A percentile compares a stretch with the other conserved stretches of the same genome.
Conservation (phyloP, 1,140 invertebrate genomes). For the Drosophila orena region DNA sequence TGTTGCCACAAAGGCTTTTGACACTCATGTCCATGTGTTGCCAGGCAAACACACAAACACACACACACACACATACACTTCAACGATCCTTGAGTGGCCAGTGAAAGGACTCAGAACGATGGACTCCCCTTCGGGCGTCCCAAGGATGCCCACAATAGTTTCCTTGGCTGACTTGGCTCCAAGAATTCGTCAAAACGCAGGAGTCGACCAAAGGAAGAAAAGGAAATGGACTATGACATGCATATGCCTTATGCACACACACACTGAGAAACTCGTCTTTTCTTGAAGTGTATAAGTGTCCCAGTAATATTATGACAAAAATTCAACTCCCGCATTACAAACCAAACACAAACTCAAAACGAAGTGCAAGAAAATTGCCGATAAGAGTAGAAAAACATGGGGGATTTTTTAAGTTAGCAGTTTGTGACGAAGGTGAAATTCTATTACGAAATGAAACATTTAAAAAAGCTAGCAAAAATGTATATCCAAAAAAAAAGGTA, state of each 20-base stretch:
- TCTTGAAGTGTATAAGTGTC: slow-evolving; percentile 16
- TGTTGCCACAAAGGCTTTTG: slow-evolving; percentile 64
- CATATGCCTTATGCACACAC: slow-evolving; percentile 22
- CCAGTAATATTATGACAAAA: slow-evolving; percentile 41
- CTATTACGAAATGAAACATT: background rate
- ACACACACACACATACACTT: slow-evolving; percentile 3
- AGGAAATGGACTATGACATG: slow-evolving; percentile 38
- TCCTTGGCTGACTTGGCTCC: slow-evolving; percentile 38
- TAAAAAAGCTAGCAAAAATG: too few relatives aligned
- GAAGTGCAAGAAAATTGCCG: slow-evolving; percentile 26
- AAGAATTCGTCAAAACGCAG: slow-evolving; percentile 40
- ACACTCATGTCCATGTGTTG: slow-evolving; percentile 51
- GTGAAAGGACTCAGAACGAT: background rate
- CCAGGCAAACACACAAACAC: background rate
- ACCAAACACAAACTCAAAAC: slow-evolving; percentile 69
- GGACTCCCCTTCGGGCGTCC: background rate
- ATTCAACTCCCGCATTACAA: slow-evolving; percentile 60
- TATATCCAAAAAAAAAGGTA: too few relatives aligned
- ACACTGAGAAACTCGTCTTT: slow-evolving; percentile 1
- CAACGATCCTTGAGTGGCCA: slow-evolving; percentile 29
- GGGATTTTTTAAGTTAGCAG: background rate
- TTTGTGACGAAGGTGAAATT: background rate
- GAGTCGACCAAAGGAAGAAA: slow-evolving; percentile 34
- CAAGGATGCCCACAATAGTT: slow-evolving; percentile 51
- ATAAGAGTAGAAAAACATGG: background rate